Percentiles rank a stretch among this genome's conserved stretches.
Evolutionary conservation across 2,113 vertebrate species (phyloP).

Genomic region (Picathartes gymnocephalus): DNA sequence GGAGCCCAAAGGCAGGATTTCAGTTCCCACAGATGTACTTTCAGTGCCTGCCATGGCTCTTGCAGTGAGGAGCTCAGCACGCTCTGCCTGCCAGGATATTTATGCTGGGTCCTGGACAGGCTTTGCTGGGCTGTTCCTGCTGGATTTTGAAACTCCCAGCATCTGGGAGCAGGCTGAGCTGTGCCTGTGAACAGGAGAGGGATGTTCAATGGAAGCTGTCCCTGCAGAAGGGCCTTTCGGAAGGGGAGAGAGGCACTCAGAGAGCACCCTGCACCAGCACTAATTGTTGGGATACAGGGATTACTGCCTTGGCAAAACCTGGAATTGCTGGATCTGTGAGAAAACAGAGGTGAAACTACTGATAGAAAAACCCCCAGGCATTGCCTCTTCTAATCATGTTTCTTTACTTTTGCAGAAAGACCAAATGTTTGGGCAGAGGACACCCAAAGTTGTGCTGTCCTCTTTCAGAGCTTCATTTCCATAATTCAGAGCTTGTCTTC

Average conservation of each 20-base stretch:
- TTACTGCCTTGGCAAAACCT: background rate
- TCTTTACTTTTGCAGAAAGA: background rate
- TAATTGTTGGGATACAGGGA: background rate
- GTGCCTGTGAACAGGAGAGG: background rate
- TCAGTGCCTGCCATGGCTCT: background rate
- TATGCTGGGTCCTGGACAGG: background rate
- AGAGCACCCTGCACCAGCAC: background rate
- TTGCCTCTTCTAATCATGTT: background rate
- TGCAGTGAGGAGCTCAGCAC: background rate
- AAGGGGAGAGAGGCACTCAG: background rate
- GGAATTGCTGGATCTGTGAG: background rate
- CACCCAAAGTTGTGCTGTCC: background rate
- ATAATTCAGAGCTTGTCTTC: background rate
- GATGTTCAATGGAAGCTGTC: background rate
- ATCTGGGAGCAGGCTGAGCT: background rate
- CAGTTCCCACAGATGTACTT: background rate
- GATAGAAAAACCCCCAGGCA: rapidly evolving
- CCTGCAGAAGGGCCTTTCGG: background rate
- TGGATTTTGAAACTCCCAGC: background rate
- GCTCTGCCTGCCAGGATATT: background rate
- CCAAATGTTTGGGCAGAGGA: background rate
- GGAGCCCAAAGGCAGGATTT: constrained; percentile 32
- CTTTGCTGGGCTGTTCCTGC: background rate
- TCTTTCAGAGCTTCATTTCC: background rate
- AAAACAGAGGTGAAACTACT: background rate